phyloP scores from a whole-genome alignment of 2,888 invertebrate genomes.

The Athalia circularis region DNA sequence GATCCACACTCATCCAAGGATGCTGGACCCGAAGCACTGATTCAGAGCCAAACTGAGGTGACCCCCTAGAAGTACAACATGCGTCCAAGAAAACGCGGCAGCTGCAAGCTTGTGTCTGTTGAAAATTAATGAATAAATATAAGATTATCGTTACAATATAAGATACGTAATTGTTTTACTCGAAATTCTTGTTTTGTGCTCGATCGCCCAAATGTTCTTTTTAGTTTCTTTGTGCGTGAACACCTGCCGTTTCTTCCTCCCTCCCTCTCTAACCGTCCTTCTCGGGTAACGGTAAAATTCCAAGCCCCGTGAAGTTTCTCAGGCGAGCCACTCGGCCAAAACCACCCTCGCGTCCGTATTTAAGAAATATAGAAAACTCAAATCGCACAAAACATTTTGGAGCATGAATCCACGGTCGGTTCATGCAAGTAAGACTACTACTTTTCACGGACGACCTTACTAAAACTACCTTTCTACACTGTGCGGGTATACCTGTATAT shows the following conservation, averaged over 20 bases:
- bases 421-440: not conserved
- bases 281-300: conserved; percentile 62
- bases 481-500: no score
- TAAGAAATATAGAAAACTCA: not conserved
- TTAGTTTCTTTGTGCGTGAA: conserved; percentile 68
- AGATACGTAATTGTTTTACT: not conserved
- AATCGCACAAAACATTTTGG: conserved; percentile 5
- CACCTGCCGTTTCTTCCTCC: conserved; percentile 64
- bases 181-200: not conserved
- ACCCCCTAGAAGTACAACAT: conserved; percentile 27
- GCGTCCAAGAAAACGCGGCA: conserved; percentile 19
- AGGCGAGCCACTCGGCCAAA: conserved; percentile 48
- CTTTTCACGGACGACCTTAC: not conserved
- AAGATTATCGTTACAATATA: not conserved
- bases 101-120: not conserved
- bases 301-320: conserved; percentile 51
- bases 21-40: conserved; percentile 70
- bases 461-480: not conserved
- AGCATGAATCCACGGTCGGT: not conserved
- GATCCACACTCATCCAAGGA: conserved; percentile 89
- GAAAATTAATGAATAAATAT: conserved; percentile 5
- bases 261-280: conserved; percentile 58
- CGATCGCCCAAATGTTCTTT: conserved; percentile 57
- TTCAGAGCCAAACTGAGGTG: conserved; percentile 15
- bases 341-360: conserved; percentile 43